Base-by-base conservation (phyloP, 2,797 vertebrate genomes). In the Clarias fuscus region DNA sequence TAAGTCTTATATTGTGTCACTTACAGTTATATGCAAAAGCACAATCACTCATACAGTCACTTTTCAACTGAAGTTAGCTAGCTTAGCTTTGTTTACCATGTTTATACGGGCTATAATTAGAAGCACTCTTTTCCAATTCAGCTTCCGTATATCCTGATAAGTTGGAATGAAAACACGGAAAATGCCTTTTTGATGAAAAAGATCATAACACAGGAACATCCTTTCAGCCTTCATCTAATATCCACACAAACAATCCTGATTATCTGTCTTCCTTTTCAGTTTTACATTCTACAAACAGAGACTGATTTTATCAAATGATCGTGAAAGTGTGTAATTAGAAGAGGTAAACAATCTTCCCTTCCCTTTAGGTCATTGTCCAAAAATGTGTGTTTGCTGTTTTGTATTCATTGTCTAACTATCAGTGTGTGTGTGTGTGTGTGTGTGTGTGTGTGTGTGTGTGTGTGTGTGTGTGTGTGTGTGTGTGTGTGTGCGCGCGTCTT, bases 251-350 rank as follows among this genome's bases (percentile, higher is more conserved):
- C 79, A 65, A n/a, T 48, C 24, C 61, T 81, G 22, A 67, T 81
- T 65, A 65, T 81, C 61, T 81, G 37, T 81, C 78, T 81, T 81
- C 79, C 59, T 81, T 65, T 81, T 65, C 15, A 64, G 77, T 5
- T 64, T 80, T 64, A 62, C 27, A 14, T 40, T 62, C 33, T 61
- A 43, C 33, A 80, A 64, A 80, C 61, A 80, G 30, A 64, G 62
- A 3, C 59, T 81, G 62, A 81, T 81, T 48, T 81, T 81, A 81
- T 65, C 79, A 81, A 18, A 67, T 65, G 22, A 27, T 81, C 78
- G 64, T 64, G n/a, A 80, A 64, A 80, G 79, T 0, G 40, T 65
- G 61, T 81, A 83, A 83, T 59, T 70, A 71, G 67, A 83, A 53
- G 40, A 65, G 53, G 64, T 82, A 82, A 82, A 71, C 68, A 70